These are phyloP conservation scores for Chloropsis hardwickii DNA, from an alignment of 2,113 vertebrate species.

Conservation along the genomic window DNA sequence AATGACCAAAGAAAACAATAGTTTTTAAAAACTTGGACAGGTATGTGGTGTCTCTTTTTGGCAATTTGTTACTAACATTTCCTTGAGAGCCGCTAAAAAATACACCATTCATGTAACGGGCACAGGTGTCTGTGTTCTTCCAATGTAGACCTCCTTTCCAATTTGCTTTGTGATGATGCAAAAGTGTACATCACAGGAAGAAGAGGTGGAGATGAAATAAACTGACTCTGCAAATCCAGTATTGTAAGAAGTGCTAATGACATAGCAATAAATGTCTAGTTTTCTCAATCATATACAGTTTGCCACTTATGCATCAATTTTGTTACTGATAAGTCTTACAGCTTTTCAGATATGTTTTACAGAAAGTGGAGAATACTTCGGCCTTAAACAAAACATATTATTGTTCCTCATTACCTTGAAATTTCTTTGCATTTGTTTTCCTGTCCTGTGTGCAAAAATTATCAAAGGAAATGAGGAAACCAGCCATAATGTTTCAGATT, in stretches of 20 bases:
- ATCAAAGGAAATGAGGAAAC: neutral
- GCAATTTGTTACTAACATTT: neutral
- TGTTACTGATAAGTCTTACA: neutral
- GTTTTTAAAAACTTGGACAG: neutral
- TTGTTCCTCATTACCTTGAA: neutral
- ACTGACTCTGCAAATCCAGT: neutral
- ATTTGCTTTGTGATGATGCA: neutral
- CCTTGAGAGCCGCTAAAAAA: neutral
- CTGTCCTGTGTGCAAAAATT: neutral
- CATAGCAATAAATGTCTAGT: neutral
- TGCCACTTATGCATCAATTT: neutral
- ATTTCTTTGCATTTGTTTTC: neutral
- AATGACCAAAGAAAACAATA: neutral
- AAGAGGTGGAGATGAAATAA: neutral
- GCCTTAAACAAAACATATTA: neutral
- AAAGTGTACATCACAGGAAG: neutral
- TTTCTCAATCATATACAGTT: neutral
- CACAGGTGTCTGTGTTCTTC: neutral
- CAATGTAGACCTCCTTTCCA: neutral
- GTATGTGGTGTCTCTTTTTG: neutral
- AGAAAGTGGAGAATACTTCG: neutral
- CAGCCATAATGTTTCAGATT: neutral
- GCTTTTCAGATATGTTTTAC: neutral
- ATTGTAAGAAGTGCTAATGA: neutral
- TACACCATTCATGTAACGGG: neutral